These are phyloP conservation scores for Beris chalybata DNA, from an alignment of 2,888 invertebrate genomes.

Conservation along the genomic window DNA sequence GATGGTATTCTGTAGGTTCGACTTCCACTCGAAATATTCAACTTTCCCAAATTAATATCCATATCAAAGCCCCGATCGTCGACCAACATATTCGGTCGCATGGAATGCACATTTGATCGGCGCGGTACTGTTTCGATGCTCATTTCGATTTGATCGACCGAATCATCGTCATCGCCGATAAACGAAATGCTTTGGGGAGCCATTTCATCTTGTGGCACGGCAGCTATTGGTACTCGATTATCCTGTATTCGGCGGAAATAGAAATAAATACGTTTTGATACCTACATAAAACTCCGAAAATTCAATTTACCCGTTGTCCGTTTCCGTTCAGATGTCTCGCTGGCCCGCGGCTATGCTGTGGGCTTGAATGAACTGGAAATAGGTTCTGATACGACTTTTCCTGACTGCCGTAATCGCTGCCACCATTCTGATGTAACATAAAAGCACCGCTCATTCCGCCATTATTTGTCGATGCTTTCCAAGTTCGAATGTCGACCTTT, in stretches of 20 bases:
- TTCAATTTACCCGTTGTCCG: constrained; percentile 41
- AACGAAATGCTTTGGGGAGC: constrained; percentile 92
- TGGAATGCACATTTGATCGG: constrained; percentile 41
- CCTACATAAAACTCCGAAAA: background rate
- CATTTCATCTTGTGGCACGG: constrained; percentile 80
- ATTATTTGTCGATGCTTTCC: constrained; percentile 50
- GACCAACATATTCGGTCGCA: constrained; percentile 36
- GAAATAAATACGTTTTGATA: background rate
- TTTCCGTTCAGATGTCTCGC: background rate
- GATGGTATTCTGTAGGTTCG: constrained; percentile 88
- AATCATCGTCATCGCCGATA: constrained; percentile 71
- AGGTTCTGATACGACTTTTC: constrained; percentile 58
- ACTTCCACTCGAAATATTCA: constrained; percentile 85
- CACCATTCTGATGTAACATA: constrained; percentile 71
- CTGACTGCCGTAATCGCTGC: constrained; percentile 61
- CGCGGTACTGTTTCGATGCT: constrained; percentile 50
- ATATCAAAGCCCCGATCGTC: constrained; percentile 56
- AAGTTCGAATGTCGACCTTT: constrained; percentile 53
- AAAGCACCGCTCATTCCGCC: constrained; percentile 54
- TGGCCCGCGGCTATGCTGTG: constrained; percentile 66
- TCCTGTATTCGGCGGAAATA: constrained; percentile 40
- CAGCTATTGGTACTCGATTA: constrained; percentile 44
- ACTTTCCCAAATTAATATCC: constrained; percentile 69
- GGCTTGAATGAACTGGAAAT: constrained; percentile 62
- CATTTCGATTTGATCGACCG: constrained; percentile 53